Conservation (phyloP, 2,797 vertebrate species). For the Urosaurus nigricauda region DNA sequence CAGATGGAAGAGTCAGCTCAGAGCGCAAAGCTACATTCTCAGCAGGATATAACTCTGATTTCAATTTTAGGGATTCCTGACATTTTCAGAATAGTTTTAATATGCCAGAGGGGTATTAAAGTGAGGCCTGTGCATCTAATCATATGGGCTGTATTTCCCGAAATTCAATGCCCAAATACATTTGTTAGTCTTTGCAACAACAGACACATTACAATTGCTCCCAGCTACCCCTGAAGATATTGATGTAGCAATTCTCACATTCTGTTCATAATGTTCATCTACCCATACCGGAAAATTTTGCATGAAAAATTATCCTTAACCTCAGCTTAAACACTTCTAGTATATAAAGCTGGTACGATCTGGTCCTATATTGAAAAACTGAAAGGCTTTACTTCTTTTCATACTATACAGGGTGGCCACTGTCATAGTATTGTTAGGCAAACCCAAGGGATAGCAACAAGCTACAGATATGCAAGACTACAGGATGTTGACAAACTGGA, state of each 20-base stretch:
- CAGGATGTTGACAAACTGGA: too few species aligned
- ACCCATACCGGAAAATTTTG: background rate
- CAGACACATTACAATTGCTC: background rate
- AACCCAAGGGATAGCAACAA: background rate
- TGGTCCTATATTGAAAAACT: background rate
- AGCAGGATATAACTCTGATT: background rate
- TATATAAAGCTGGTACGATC: background rate
- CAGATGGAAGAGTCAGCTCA: background rate
- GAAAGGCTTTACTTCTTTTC: background rate
- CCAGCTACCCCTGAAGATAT: background rate
- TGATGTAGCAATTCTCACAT: background rate
- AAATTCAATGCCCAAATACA: too few species aligned
- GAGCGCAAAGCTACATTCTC: background rate
- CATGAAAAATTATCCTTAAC: background rate
- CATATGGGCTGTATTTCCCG: too few species aligned
- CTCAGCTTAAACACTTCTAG: background rate
- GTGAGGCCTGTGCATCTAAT: background rate
- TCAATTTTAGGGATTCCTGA: background rate
- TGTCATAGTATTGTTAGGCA: too few species aligned
- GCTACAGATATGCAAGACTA: too few species aligned
- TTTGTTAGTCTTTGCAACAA: background rate
- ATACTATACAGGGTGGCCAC: background rate
- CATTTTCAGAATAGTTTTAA: background rate
- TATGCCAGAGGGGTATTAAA: background rate
- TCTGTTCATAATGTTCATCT: too few species aligned